Percentiles rank a stretch among this genome's conserved stretches.
These are phyloP conservation scores for Eulacestoma nigropectus DNA, from an alignment of 2,113 vertebrate genomes.

Conservation along the genomic window DNA sequence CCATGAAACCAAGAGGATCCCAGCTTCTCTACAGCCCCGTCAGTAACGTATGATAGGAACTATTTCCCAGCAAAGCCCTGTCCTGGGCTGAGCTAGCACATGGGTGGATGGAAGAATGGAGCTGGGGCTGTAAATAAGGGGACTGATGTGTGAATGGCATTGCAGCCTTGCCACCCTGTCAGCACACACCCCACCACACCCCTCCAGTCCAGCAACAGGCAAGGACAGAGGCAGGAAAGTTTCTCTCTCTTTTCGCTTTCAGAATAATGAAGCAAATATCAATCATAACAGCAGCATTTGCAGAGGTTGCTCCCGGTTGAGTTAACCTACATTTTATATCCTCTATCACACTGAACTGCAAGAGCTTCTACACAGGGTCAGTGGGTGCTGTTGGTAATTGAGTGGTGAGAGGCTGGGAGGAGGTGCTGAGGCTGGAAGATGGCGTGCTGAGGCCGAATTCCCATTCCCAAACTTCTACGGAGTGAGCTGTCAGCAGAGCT, in stretches of 20 bases:
- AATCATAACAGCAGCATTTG: background rate
- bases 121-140: background rate
- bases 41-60: background rate
- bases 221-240: background rate
- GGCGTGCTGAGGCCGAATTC: background rate
- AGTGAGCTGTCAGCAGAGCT: background rate
- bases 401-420: background rate
- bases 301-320: background rate
- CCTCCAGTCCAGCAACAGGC: background rate
- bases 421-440: background rate
- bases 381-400: rapidly evolving
- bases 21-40: background rate
- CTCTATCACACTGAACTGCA: background rate
- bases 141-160: background rate
- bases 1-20: conserved; percentile 12
- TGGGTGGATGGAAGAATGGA: background rate
- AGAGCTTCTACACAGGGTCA: background rate
- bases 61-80: background rate
- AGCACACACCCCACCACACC: background rate
- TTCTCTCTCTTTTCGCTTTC: background rate
- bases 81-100: background rate
- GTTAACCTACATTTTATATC: background rate
- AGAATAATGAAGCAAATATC: background rate
- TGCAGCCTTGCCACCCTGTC: background rate
- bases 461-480: background rate